phyloP scores from a whole-genome alignment of 2,888 invertebrate species.

The Acleris holmiana region DNA sequence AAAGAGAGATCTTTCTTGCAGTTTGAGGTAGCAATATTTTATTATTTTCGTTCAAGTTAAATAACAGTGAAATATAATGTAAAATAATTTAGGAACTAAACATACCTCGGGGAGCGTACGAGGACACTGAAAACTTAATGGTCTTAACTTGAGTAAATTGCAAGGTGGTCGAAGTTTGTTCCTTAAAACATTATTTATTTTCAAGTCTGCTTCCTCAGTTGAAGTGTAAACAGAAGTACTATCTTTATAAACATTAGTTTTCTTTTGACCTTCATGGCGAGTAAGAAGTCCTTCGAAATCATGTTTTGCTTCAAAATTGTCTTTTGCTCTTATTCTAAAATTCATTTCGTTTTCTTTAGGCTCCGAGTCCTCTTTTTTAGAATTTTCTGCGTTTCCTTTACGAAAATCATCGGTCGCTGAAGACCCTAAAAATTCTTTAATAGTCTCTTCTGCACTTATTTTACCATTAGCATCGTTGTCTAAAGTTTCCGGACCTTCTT shows the following conservation, averaged over 20 bases:
- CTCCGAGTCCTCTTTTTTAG: too few species aligned
- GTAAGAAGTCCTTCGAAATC: slow-evolving; percentile 17
- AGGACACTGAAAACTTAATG: slow-evolving; percentile 64
- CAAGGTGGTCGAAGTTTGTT: slow-evolving; percentile 51
- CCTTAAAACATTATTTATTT: slow-evolving; percentile 19
- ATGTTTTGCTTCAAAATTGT: slow-evolving; percentile 26
- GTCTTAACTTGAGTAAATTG: slow-evolving; percentile 61
- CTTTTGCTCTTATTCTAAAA: slow-evolving; percentile 44
- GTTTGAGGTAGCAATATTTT: too few species aligned
- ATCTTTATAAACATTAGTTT: background rate
- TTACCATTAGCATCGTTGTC: slow-evolving; percentile 35
- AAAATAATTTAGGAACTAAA: slow-evolving; percentile 8
- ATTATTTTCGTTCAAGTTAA: too few species aligned
- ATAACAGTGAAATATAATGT: too few species aligned
- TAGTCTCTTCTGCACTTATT: slow-evolving; percentile 41
- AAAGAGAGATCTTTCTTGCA: too few species aligned
- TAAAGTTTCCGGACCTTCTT: slow-evolving; percentile 9
- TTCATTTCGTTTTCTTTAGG: slow-evolving; percentile 4
- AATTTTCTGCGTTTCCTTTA: too few species aligned
- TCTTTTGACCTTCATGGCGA: too few species aligned
- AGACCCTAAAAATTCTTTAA: too few species aligned
- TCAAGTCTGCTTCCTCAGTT: slow-evolving; percentile 29
- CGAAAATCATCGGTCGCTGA: too few species aligned
- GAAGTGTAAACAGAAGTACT: background rate
- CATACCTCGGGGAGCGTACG: slow-evolving; percentile 69